Percentiles rank a stretch among this genome's conserved stretches.
Conservation (phyloP, 2,888 invertebrate genomes). For the Linnaemya tessellans region DNA sequence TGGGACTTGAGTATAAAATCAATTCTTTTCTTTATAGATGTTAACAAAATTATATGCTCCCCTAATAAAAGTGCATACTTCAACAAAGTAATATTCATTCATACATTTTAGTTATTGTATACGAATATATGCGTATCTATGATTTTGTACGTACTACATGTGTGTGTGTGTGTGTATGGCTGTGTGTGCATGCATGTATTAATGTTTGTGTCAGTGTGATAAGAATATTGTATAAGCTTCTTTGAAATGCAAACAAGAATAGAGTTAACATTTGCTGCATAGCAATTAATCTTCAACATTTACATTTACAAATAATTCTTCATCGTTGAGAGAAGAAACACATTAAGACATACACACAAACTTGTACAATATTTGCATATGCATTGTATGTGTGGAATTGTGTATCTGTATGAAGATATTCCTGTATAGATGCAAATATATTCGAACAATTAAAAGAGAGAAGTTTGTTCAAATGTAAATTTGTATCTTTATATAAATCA, state of each 20-base stretch:
- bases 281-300: slow-evolving; percentile 71
- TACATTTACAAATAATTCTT: slow-evolving; percentile 68
- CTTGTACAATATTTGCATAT: slow-evolving; percentile 7
- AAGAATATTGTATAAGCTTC: slow-evolving; percentile 66
- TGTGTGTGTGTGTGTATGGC: not conserved
- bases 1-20: no score
- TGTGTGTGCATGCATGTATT: not conserved
- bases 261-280: slow-evolving; percentile 70
- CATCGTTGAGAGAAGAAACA: slow-evolving; percentile 53
- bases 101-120: slow-evolving; percentile 43
- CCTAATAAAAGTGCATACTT: slow-evolving; percentile 39
- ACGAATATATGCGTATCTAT: slow-evolving; percentile 8
- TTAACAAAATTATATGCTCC: not conserved
- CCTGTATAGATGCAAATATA: slow-evolving; percentile 3
- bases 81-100: slow-evolving; percentile 46
- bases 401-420: not conserved
- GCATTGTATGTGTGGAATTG: not conserved
- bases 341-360: slow-evolving; percentile 8
- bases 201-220: slow-evolving; percentile 43
- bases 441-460: slow-evolving; percentile 30
- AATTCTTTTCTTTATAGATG: not conserved
- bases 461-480: slow-evolving; percentile 9
- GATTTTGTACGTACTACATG: no score
- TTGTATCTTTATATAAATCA: slow-evolving; percentile 50
- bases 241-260: slow-evolving; percentile 71